Evolutionary conservation across 2,888 invertebrate genomes (phyloP), one percentile per base, ranked within the genome.

Genomic region (Eueremaeus valkanovi): DNA sequence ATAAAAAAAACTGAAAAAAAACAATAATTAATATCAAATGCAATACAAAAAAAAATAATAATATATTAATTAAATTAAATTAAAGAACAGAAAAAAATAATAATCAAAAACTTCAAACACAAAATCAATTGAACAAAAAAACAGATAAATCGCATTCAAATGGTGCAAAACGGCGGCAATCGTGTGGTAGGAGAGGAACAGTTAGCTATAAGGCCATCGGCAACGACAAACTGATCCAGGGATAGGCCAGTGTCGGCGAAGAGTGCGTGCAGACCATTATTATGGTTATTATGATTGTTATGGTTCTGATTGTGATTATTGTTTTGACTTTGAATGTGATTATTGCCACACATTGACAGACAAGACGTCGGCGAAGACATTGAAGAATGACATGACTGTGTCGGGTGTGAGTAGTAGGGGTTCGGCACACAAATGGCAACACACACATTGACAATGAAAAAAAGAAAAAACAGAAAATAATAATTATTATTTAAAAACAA

Each of bases 141-240:
- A 55, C 18, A 55, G 24, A 24, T 24, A 5, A 45, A 45, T 18
- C 55, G n/a, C n/a, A 33, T 31, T 63, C 63, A 63, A 31, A 63
- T 63, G 31, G 63, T 63, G 63, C 63, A 63, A 63, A 63, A 63
- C 33, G 63, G 63, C 33, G 63, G 63, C 63, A 63, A 18, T 16
- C 63, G 63, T 63, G 63, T 18, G 18, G 63, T 63, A 63, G 63
- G 63, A 63, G 63, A 63, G 63, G 63, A 63, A 63, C 63, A 63
- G 33, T 33, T 63, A 63, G 31, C 33, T 29, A 63, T 31, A 2
- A 63, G 63, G 31, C 63, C 63, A 18, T 63, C 63, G 63, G 63
- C 18, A 11, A 63, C 63, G 13, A 63, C 63, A 33, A 63, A 63
- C 63, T 63, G 63, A 18, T 63, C 63, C 63, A 63, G 33, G 1